These are phyloP conservation scores for Argya squamiceps DNA, from an alignment of 2,797 vertebrate genomes.

Conservation along the genomic window DNA sequence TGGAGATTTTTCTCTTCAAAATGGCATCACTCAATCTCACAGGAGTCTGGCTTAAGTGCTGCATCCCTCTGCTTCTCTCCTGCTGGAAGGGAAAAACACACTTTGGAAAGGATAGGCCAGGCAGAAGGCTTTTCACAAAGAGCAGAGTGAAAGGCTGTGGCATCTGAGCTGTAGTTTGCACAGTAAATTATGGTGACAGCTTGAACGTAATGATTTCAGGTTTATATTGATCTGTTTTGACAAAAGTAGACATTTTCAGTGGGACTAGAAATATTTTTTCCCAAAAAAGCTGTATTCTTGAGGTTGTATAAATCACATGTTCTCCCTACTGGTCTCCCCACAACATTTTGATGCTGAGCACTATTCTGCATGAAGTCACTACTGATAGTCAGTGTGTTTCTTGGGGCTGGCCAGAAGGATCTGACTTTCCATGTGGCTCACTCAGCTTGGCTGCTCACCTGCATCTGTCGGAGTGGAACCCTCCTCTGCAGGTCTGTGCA, in stretches of 20 bases:
- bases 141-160: neutral
- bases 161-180: neutral
- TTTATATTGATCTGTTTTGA: neutral
- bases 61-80: neutral
- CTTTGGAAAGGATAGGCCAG: neutral
- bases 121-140: neutral
- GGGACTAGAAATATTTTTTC: neutral
- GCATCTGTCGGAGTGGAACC: neutral
- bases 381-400: accelerated
- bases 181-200: neutral
- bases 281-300: neutral
- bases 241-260: neutral
- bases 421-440: neutral
- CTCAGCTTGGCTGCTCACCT: neutral
- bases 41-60: neutral
- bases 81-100: neutral
- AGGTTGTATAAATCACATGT: accelerated
- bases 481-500: neutral
- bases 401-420: neutral
- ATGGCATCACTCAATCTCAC: neutral
- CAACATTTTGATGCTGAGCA: neutral
- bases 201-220: neutral
- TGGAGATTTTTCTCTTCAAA: neutral
- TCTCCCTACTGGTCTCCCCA: neutral
- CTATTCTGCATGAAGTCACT: neutral